Evolutionary conservation across 2,113 vertebrate genomes (phyloP).

Genomic region (Ailurus styani): DNA sequence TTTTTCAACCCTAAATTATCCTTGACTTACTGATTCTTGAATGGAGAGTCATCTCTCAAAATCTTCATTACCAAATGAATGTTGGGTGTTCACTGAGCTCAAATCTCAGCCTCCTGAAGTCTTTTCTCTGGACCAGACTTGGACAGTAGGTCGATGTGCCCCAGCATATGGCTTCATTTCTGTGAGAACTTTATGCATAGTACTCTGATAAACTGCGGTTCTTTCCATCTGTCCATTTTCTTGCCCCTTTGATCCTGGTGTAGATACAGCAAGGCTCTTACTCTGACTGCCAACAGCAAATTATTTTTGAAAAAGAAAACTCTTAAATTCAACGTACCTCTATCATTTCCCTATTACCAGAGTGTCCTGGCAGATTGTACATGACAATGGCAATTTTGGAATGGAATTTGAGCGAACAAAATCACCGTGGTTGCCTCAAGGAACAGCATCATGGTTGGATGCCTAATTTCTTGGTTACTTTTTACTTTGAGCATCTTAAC

Average conservation of each 20-base stretch:
- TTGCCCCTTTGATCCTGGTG: not conserved
- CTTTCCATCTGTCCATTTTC: constrained; percentile 1
- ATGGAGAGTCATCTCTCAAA: not conserved
- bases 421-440: not conserved
- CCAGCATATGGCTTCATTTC: constrained; percentile 34
- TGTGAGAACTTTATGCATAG: not conserved
- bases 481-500: not conserved
- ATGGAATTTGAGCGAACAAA: not conserved
- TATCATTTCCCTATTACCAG: not conserved
- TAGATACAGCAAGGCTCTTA: not conserved
- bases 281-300: constrained; percentile 14
- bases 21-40: not conserved
- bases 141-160: not conserved
- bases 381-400: not conserved
- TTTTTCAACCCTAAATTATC: not conserved
- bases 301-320: constrained; percentile 24
- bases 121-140: not conserved
- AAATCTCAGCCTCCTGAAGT: not conserved
- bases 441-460: not conserved
- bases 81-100: not conserved
- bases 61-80: not conserved
- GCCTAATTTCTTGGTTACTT: not conserved
- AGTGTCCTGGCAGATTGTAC: not conserved
- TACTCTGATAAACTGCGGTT: constrained; percentile 34
- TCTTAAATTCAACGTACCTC: not conserved